Percentiles rank a stretch among this genome's conserved stretches.
Conservation (phyloP, 2,888 invertebrate species). For the Amblyjoppa fuscipennis region DNA sequence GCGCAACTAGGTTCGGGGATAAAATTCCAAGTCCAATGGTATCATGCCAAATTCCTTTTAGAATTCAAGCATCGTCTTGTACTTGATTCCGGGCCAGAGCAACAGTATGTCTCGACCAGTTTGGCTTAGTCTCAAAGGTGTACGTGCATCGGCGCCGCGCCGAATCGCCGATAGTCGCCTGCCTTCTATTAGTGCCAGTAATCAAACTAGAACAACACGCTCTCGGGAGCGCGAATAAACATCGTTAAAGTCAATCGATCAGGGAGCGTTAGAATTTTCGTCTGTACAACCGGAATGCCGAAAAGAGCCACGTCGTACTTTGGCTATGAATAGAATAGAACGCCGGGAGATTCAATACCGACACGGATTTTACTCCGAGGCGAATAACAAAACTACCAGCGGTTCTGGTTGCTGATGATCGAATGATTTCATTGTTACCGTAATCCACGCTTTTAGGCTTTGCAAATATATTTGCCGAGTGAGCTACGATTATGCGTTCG, state of each 20-base stretch:
- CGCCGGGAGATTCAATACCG: background rate
- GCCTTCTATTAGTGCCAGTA: slow-evolving; percentile 51
- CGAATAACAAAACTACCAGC: background rate
- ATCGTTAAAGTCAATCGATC: slow-evolving; percentile 65
- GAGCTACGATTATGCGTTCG: background rate
- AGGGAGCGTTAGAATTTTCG: slow-evolving; percentile 25
- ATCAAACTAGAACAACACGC: slow-evolving; percentile 49
- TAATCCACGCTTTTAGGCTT: background rate
- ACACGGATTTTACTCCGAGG: no score
- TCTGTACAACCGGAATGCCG: background rate
- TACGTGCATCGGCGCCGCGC: slow-evolving; percentile 20
- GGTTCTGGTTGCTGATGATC: background rate
- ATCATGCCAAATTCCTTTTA: slow-evolving; percentile 68
- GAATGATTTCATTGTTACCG: slow-evolving; percentile 1
- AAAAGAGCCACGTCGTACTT: background rate
- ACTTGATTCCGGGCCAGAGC: slow-evolving; percentile 70
- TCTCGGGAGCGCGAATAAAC: slow-evolving; percentile 47
- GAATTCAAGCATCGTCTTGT: slow-evolving; percentile 65
- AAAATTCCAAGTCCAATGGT: slow-evolving; percentile 61
- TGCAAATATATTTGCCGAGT: background rate
- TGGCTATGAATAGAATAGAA: background rate
- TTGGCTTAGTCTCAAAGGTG: slow-evolving; percentile 66
- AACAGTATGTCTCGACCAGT: slow-evolving; percentile 58
- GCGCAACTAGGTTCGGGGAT: slow-evolving; percentile 9
- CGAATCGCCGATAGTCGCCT: slow-evolving; percentile 21